phyloP scores from a whole-genome alignment of 2,888 invertebrate genomes.

The Cryptocephalus primarius region DNA sequence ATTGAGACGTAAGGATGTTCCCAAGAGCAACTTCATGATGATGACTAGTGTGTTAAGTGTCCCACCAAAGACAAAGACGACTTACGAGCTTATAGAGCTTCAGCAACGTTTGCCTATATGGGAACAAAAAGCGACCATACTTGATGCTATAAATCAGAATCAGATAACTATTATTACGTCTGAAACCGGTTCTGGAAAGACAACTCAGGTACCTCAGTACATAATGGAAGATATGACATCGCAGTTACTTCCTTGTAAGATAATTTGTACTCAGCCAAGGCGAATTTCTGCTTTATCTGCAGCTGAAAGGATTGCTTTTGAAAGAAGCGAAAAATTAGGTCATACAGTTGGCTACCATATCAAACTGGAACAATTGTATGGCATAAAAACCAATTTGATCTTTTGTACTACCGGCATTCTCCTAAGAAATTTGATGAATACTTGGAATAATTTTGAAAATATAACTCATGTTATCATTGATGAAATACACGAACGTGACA shows the following conservation, averaged over 20 bases:
- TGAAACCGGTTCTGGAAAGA: conserved; percentile 90
- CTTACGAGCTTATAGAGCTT: conserved; percentile 34
- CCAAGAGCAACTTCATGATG: background rate
- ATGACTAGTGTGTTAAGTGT: background rate
- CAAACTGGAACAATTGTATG: conserved; percentile 74
- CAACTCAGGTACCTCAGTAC: conserved; percentile 91
- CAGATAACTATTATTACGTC: conserved; percentile 67
- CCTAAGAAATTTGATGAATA: conserved; percentile 76
- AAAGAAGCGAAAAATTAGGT: conserved; percentile 45
- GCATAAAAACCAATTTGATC: conserved; percentile 68
- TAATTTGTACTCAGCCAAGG: conserved; percentile 90
- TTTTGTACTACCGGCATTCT: conserved; percentile 91
- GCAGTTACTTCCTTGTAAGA: conserved; percentile 56
- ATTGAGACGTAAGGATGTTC: too few relatives aligned
- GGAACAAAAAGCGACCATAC: conserved; percentile 51
- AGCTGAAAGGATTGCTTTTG: conserved; percentile 70
- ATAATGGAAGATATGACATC: conserved; percentile 65
- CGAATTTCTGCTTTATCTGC: conserved; percentile 77
- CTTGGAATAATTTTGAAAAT: conserved; percentile 52
- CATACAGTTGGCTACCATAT: conserved; percentile 64
- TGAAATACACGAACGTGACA: conserved; percentile 92
- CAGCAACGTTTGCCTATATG: conserved; percentile 61
- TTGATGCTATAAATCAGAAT: conserved; percentile 53
- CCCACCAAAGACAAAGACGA: background rate
- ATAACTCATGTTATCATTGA: conserved; percentile 86